phyloP scores from a whole-genome alignment of 1,140 invertebrate species.

The Drosophila malerkotliana region DNA sequence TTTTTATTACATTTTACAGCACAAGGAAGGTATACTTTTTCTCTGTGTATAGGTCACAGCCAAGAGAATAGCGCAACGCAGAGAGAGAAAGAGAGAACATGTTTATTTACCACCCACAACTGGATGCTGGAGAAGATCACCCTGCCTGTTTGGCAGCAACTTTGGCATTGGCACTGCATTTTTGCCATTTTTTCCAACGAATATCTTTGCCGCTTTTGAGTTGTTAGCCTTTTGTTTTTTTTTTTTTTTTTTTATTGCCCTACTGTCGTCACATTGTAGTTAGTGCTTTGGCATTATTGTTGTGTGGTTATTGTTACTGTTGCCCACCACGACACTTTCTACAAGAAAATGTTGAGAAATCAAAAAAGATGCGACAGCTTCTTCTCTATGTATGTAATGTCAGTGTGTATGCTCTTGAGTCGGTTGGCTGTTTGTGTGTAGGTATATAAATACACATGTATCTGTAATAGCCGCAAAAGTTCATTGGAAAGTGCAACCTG shows the following conservation, averaged over 20 bases:
- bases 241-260: constrained; percentile 17
- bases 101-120: constrained; percentile 66
- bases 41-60: constrained; percentile 8
- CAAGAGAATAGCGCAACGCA: not conserved
- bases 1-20: not conserved
- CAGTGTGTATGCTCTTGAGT: constrained; percentile 10
- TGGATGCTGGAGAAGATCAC: constrained; percentile 20
- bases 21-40: not conserved
- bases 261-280: constrained; percentile 31
- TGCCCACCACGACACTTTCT: constrained; percentile 77
- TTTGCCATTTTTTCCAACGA: constrained; percentile 51
- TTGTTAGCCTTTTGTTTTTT: constrained; percentile 23
- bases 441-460: constrained; percentile 2
- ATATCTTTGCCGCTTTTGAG: constrained; percentile 37
- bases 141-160: not conserved
- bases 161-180: constrained; percentile 20
- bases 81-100: constrained; percentile 20
- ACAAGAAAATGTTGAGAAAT: constrained; percentile 81
- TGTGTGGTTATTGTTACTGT: constrained; percentile 26
- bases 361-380: constrained; percentile 77
- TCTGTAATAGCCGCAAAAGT: constrained; percentile 63
- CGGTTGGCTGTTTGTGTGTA: constrained; percentile 1
- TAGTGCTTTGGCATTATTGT: constrained; percentile 37
- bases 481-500: constrained; percentile 73
- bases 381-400: constrained; percentile 26